Evolutionary conservation across 1,140 invertebrate species (phyloP).

Genomic region (Zaprionus capensis): DNA sequence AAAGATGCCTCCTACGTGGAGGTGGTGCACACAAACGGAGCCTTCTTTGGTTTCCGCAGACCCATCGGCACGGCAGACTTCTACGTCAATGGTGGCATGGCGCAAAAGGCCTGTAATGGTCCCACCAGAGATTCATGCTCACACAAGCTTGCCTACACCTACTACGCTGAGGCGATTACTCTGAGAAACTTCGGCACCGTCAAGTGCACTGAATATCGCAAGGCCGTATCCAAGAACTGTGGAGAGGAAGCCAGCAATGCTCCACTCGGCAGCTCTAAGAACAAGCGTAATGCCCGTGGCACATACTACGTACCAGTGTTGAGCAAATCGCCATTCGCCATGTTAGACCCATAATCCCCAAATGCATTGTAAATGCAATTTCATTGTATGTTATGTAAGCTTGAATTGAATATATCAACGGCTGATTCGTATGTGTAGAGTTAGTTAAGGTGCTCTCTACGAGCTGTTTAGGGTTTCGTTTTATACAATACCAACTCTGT

Average conservation of each 20-base stretch:
- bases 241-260: slow-evolving; percentile 51
- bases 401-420: no score
- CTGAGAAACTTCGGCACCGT: no score
- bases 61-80: slow-evolving; percentile 86
- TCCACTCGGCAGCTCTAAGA: slow-evolving; percentile 44
- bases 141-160: slow-evolving; percentile 60
- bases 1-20: slow-evolving; percentile 89
- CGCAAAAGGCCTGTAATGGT: slow-evolving; percentile 45
- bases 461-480: no score
- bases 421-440: no score
- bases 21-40: slow-evolving; percentile 89
- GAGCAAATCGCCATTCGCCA: slow-evolving; percentile 35
- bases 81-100: slow-evolving; percentile 85
- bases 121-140: slow-evolving; percentile 61
- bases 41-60: slow-evolving; percentile 85
- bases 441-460: no score
- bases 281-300: slow-evolving; percentile 29
- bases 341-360: no score
- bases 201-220: slow-evolving; percentile 39
- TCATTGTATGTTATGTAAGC: no score
- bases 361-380: no score
- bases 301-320: slow-evolving; percentile 56
- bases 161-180: slow-evolving; percentile 63
- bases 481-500: no score
- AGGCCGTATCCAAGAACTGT: slow-evolving; percentile 45